Conservation (phyloP, 2,797 vertebrate species). For the Acropternis orthonyx region DNA sequence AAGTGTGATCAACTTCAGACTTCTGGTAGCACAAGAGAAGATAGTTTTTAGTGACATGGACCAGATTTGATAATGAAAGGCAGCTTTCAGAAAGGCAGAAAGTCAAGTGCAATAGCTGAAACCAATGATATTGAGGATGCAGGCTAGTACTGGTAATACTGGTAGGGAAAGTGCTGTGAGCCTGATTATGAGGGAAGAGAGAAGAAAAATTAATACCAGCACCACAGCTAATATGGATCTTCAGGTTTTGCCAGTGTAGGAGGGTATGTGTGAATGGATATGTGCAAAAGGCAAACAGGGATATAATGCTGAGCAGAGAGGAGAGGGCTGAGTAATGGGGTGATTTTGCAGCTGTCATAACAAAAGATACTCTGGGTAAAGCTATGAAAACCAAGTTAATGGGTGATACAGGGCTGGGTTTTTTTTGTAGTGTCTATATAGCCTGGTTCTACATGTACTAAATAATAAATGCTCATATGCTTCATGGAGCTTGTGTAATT, state of each 20-base stretch:
- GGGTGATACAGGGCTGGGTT: background rate
- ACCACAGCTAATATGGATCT: background rate
- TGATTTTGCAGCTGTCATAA: slow-evolving; percentile 38
- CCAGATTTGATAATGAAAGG: background rate
- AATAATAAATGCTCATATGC: background rate
- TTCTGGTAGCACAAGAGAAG: background rate
- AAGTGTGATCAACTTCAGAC: background rate
- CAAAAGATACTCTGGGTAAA: background rate
- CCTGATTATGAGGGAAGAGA: background rate
- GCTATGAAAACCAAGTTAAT: background rate
- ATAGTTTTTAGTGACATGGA: fast-evolving
- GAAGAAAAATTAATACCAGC: background rate
- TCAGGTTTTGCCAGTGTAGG: background rate
- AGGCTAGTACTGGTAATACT: background rate
- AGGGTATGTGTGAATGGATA: background rate
- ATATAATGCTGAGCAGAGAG: background rate
- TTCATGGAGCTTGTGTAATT: background rate
- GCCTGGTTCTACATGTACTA: background rate
- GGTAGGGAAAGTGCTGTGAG: background rate
- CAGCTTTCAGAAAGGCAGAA: too few species aligned
- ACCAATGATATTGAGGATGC: background rate
- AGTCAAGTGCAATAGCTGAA: background rate
- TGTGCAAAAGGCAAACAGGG: background rate
- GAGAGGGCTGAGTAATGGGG: slow-evolving; percentile 26
- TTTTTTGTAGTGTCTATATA: background rate